Conservation (phyloP, 2,113 vertebrate species). For the Morone chrysops region DNA sequence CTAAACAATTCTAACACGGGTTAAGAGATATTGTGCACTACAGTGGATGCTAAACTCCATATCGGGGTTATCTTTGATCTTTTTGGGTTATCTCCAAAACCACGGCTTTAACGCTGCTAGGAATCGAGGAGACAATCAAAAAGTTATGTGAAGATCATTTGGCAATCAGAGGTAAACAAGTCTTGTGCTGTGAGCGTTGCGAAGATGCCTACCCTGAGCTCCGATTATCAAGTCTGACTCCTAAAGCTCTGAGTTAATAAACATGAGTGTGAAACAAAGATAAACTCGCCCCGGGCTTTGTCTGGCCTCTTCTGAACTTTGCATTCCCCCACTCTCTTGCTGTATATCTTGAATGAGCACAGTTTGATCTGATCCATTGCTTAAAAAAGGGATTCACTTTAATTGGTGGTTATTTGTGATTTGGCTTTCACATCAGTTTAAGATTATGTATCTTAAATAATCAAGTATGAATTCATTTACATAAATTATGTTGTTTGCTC, state of each 20-base stretch:
- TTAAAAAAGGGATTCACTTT: neutral
- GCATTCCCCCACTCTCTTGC: neutral
- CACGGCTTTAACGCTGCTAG: neutral
- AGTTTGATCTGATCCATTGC: neutral
- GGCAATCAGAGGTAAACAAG: conserved; percentile 8
- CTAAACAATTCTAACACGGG: neutral
- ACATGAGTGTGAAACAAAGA: conserved; percentile 13
- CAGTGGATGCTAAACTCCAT: neutral
- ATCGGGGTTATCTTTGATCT: neutral
- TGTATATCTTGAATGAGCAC: neutral
- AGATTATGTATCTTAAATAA: conserved; percentile 24
- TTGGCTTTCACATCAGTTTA: conserved; percentile 23
- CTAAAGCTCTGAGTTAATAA: conserved; percentile 12
- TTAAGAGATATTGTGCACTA: neutral
- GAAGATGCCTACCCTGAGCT: conserved; percentile 1
- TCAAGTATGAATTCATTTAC: conserved; percentile 27
- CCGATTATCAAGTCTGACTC: conserved; percentile 15
- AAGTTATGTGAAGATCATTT: neutral
- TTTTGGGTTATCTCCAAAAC: neutral
- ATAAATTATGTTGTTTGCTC: conserved; percentile 40
- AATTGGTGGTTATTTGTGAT: conserved; percentile 16
- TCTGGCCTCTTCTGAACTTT: neutral
- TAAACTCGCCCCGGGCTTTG: neutral
- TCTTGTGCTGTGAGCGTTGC: neutral
- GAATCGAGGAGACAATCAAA: neutral